phyloP scores from a whole-genome alignment of 2,888 invertebrate species.

The Fragum sueziense region DNA sequence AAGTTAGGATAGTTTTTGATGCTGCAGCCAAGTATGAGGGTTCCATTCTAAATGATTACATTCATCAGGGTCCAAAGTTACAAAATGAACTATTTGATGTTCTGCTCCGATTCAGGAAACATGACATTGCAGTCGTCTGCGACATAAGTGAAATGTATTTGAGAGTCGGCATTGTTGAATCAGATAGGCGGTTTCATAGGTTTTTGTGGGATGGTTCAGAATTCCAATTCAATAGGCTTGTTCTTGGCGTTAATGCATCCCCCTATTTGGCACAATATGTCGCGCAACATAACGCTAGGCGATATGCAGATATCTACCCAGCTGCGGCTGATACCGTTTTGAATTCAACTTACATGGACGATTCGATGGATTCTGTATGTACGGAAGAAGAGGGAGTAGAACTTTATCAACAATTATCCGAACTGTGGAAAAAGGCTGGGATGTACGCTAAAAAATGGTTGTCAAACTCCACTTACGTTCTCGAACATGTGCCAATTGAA shows the following conservation, averaged over 20 bases:
- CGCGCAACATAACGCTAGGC: constrained; percentile 28
- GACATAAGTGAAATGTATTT: constrained; percentile 2
- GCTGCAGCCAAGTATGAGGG: background rate
- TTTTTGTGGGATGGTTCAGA: constrained; percentile 1
- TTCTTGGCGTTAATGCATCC: background rate
- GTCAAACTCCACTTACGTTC: constrained; percentile 29
- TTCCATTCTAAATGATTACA: background rate
- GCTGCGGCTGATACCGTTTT: constrained; percentile 36
- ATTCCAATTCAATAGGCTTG: background rate
- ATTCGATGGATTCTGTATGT: constrained; percentile 23
- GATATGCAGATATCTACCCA: constrained; percentile 15
- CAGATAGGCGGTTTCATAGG: background rate
- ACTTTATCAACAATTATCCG: constrained; percentile 29
- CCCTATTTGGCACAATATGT: constrained; percentile 12
- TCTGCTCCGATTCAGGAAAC: background rate
- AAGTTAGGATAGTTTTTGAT: background rate
- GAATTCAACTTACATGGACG: constrained; percentile 49
- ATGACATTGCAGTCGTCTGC: background rate
- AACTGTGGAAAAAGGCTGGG: background rate
- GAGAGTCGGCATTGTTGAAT: background rate
- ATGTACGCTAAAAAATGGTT: constrained; percentile 13
- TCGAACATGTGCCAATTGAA: constrained; percentile 14
- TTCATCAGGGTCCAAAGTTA: no score
- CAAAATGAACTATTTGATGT: background rate
- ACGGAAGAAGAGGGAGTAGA: background rate